A percentile compares a stretch with the other conserved stretches of the same genome.
Conservation (phyloP, 2,888 invertebrate species). For the Magallana nippona region DNA sequence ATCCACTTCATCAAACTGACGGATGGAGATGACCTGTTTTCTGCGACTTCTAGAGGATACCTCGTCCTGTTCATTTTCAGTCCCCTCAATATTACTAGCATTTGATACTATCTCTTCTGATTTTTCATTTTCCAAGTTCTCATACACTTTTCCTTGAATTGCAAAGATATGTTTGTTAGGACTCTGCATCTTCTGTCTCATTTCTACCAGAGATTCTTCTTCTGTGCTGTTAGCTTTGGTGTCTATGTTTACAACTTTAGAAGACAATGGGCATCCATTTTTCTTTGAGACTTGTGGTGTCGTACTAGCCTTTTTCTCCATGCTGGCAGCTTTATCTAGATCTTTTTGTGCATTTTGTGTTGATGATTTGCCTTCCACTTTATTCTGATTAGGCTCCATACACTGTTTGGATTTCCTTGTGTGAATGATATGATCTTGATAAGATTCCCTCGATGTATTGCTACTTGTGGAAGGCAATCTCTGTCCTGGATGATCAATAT, state of each 20-base stretch:
- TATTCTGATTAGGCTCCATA: neutral
- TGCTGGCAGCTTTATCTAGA: neutral
- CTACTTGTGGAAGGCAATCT: conserved; percentile 16
- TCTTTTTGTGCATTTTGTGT: neutral
- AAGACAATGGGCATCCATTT: neutral
- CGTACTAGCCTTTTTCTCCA: neutral
- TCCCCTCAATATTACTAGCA: neutral
- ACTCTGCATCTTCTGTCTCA: conserved; percentile 19
- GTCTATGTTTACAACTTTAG: neutral
- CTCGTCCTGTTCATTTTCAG: neutral
- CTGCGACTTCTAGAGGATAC: conserved; percentile 32
- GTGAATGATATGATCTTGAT: conserved; percentile 8
- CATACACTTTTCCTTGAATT: conserved; percentile 34
- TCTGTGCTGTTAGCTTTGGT: neutral
- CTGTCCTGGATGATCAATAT: neutral
- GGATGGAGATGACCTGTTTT: conserved; percentile 27
- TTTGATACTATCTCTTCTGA: neutral
- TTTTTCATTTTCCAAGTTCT: neutral
- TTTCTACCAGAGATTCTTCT: neutral
- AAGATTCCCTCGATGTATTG: neutral
- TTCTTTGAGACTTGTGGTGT: neutral
- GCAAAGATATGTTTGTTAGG: conserved; percentile 42
- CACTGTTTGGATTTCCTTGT: conserved; percentile 2
- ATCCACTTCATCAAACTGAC: conserved; percentile 41
- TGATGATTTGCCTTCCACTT: neutral